These are phyloP conservation scores for Harmothoe impar DNA, from an alignment of 2,888 invertebrate species.

Conservation along the genomic window DNA sequence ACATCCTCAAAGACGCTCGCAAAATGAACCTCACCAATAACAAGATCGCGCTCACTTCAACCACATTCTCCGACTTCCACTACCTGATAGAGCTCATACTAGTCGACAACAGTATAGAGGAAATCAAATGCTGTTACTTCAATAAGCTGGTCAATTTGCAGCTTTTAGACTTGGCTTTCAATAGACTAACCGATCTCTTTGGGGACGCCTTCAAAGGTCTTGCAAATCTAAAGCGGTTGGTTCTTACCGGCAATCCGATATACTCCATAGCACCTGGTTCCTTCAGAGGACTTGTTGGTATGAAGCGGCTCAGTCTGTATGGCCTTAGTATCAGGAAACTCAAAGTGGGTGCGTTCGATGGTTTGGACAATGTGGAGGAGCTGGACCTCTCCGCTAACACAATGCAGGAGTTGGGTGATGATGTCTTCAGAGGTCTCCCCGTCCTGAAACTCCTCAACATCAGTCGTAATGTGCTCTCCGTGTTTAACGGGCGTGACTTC, in stretches of 20 bases:
- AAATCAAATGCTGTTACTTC: neutral
- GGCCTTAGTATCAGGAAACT: neutral
- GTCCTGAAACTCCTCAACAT: constrained; percentile 59
- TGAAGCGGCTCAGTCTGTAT: neutral
- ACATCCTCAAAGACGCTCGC: constrained; percentile 26
- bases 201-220: constrained; percentile 56
- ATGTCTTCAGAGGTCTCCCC: constrained; percentile 2
- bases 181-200: constrained; percentile 10
- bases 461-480: constrained; percentile 2
- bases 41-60: neutral
- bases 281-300: neutral
- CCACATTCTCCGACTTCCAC: constrained; percentile 48
- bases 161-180: constrained; percentile 21
- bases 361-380: neutral
- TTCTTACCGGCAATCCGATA: constrained; percentile 12
- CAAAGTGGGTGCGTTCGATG: constrained; percentile 35
- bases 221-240: constrained; percentile 35
- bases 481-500: constrained; percentile 34
- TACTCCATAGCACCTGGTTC: constrained; percentile 9
- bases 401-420: neutral
- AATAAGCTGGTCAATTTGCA: constrained; percentile 15
- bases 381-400: constrained; percentile 36
- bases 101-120: constrained; percentile 32
- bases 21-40: constrained; percentile 33
- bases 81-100: constrained; percentile 34